Base-by-base conservation (phyloP, 2,113 vertebrate genomes). In the Odontophorus gujanensis region DNA sequence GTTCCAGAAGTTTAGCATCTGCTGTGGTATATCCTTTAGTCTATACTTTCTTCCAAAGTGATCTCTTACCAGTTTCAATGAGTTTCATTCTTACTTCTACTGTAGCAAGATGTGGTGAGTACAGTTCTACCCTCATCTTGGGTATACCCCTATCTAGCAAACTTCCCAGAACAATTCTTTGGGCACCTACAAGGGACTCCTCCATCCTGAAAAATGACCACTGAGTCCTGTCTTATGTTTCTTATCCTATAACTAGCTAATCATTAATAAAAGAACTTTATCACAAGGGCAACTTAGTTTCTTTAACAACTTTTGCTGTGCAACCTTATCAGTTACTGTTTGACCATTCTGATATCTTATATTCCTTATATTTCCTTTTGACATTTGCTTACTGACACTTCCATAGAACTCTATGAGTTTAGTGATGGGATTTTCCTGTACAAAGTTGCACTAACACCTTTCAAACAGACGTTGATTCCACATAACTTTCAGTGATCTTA, bases 311-410 rank as follows among this genome's bases (percentile, higher is more conserved):
- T 43, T 92, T 72, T 62, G 8, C 17, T 57, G 17, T 43, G 28
- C 71, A 91, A 81, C 13, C 13, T 93, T 96, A 96, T 96, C 96
- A 53, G 78, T 72, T 85, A 58, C 8, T 87, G 69, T 93, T 95
- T 81, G 53, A 65, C 71, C 40, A 61, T 65, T 93, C 18, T 76
- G 71, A 62, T 95, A 92, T 42, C 59, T 71, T 58, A 15, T 21
- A 66, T 58, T 89, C 20, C 45, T 71, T 81, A 19, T 38, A 25
- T 63, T 87, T 67, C 7, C 24, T 51, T 86, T 85, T 50, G 47
- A 71, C 22, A 30, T 20, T 26, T 71, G 42, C 32, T 36, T 93
- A 47, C 57, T 86, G 51, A 74, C 42, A 47, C 47, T 77, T 42
- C 11, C 34, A 50, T 8, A 71, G 19, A 17, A 74, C 16, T 25